Conservation (phyloP, 1,140 invertebrate genomes). For the Cotesia glomerata region DNA sequence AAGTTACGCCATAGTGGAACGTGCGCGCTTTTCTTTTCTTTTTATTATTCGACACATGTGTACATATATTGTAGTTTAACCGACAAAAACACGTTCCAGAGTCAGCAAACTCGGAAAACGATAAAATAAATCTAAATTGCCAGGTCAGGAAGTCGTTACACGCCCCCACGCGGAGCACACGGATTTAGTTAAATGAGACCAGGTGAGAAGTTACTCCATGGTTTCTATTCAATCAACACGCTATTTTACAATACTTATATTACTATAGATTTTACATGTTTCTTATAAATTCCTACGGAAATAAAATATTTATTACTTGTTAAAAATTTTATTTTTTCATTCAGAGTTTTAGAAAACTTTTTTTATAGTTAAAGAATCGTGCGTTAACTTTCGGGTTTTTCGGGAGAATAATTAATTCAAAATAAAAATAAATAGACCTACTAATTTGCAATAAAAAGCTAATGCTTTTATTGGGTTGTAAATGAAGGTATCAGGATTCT, state of each 20-base stretch:
- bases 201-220: conserved; percentile 31
- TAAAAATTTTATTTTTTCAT: no score
- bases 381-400: no score
- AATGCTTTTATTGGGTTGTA: no score
- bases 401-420: no score
- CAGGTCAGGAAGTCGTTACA: conserved; percentile 34
- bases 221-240: conserved; percentile 23
- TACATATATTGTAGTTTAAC: neutral
- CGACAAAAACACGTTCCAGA: conserved; percentile 4
- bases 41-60: neutral
- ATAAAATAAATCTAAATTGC: conserved; percentile 20
- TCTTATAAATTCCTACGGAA: neutral
- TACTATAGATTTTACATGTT: neutral
- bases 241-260: no score
- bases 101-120: conserved; percentile 1
- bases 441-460: neutral
- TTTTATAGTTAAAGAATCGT: no score
- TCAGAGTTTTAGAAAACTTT: no score
- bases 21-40: conserved; percentile 21
- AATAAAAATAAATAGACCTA: neutral
- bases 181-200: conserved; percentile 28
- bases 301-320: no score
- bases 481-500: no score
- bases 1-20: conserved; percentile 31
- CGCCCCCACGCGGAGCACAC: conserved; percentile 23